Evolutionary conservation across 2,797 vertebrate genomes (phyloP), one percentile per base, ranked within the genome.

Genomic region (Sebastolobus alascanus): DNA sequence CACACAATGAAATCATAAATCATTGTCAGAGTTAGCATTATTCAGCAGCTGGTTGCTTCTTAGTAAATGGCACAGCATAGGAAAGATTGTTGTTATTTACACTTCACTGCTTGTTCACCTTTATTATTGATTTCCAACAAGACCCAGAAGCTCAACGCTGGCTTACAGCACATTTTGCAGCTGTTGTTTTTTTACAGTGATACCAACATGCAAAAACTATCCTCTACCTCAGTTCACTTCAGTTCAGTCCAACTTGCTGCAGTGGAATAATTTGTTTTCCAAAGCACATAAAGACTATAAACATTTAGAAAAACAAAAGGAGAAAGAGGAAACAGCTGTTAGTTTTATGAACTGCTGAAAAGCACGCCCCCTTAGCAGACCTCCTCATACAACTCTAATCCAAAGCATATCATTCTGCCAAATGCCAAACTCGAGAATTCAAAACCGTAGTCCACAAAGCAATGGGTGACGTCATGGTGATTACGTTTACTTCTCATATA

Each of bases 1-100:
- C 79, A 56, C 68, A 71, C 7, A 11, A 56, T 38, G 18, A 35
- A 77, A 80, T 58, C 80, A 89, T 88, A 84, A 81, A 90, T 90
- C 88, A 90, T 68, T 90, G 86, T 90, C 84, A 85, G 75, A 78
- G 84, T 84, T 79, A 72, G 54, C 38, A 68, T 89, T 85, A 88
- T 87, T 91, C 83, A 90, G 84, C 77, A 87, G 81, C 73, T 76
- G 79, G 33, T 71, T 74, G 70, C 76, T 73, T 70, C 38, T 61
- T 60, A 56, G 37, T 73, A 73, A 90, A 83, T 56, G 37, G 75
- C 55, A 74, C 54, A 55, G 43, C 38, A 74, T 80, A 72, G 22
- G 14, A 74, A 77, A 73, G 27, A 73, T 71, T 87, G 70, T 77
- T 88, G 66, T 87, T 90, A 88, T 88, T 90, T 89, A 89, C 82